Percentiles rank a stretch among this genome's conserved stretches.
These are phyloP conservation scores for Brachyopa scutellaris DNA, from an alignment of 2,888 invertebrate genomes.

Conservation along the genomic window DNA sequence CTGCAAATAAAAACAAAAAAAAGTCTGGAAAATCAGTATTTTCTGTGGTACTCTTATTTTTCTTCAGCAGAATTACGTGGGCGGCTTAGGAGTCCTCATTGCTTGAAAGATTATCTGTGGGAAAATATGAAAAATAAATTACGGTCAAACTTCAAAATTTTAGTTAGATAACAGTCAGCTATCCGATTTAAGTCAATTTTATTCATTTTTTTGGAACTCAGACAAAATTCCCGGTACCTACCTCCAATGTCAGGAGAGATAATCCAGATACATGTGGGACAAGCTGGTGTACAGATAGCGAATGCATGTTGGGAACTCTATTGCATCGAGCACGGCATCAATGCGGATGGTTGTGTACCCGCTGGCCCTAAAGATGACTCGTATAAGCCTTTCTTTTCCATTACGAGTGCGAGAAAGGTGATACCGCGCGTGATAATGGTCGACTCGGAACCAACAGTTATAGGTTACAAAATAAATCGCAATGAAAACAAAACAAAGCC, in stretches of 20 bases:
- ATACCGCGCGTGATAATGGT: constrained; percentile 92
- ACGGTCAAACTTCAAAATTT: background rate
- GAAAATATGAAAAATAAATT: too few relatives aligned
- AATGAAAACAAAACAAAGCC: too few relatives aligned
- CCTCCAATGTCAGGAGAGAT: constrained; percentile 82
- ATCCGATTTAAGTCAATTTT: background rate
- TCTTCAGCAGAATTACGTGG: too few relatives aligned
- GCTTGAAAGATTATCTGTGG: too few relatives aligned
- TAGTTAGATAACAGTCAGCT: background rate
- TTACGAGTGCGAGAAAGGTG: constrained; percentile 85
- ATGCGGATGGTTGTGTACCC: constrained; percentile 85
- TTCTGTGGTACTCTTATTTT: too few relatives aligned
- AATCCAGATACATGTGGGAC: constrained; percentile 91
- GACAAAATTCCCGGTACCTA: constrained; percentile 14
- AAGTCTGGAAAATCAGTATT: constrained; percentile 24
- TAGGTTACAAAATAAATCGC: constrained; percentile 83
- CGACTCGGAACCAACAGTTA: constrained; percentile 94
- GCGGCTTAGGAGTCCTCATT: too few relatives aligned
- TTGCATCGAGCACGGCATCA: constrained; percentile 89
- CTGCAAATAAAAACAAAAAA: constrained; percentile 44
- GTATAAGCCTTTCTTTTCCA: constrained; percentile 77
- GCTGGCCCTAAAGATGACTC: constrained; percentile 76
- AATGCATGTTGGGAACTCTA: constrained; percentile 92
- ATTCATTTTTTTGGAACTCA: background rate
- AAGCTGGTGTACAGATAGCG: constrained; percentile 90